These are phyloP conservation scores for Myrmecobius fasciatus DNA, from an alignment of 2,113 vertebrate genomes.

Conservation along the genomic window DNA sequence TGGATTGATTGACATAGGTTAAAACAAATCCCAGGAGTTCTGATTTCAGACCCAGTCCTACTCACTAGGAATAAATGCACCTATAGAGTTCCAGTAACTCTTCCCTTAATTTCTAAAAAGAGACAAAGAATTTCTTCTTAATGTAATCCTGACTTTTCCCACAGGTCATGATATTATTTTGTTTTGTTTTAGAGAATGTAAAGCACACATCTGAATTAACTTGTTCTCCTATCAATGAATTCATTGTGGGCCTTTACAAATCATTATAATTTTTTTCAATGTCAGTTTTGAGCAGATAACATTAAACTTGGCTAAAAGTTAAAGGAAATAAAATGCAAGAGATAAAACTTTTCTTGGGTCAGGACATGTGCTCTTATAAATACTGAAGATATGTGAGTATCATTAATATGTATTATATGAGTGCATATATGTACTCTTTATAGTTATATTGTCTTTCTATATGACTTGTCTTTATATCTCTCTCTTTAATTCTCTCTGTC, in stretches of 20 bases:
- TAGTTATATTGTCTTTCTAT: neutral
- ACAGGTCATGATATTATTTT: constrained; percentile 62
- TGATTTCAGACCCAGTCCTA: neutral
- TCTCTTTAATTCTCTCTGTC: neutral
- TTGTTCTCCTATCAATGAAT: constrained; percentile 67
- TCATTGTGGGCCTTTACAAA: constrained; percentile 55
- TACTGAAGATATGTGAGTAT: constrained; percentile 16
- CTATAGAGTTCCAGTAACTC: neutral
- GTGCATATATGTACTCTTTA: neutral
- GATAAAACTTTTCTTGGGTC: constrained; percentile 52
- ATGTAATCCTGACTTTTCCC: constrained; percentile 62
- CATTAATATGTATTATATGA: neutral
- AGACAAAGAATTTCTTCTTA: constrained; percentile 68
- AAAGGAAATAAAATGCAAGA: constrained; percentile 36
- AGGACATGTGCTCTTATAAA: constrained; percentile 27
- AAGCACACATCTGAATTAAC: constrained; percentile 59
- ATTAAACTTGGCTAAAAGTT: neutral
- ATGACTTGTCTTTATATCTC: neutral
- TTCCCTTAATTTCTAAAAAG: neutral
- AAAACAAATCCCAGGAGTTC: neutral
- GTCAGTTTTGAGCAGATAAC: constrained; percentile 42
- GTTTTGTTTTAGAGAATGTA: constrained; percentile 60
- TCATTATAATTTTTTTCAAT: constrained; percentile 33
- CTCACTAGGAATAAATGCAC: neutral
- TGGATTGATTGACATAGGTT: neutral